Conservation (phyloP, 2,888 invertebrate genomes). For the Drosophila paranaensis region DNA sequence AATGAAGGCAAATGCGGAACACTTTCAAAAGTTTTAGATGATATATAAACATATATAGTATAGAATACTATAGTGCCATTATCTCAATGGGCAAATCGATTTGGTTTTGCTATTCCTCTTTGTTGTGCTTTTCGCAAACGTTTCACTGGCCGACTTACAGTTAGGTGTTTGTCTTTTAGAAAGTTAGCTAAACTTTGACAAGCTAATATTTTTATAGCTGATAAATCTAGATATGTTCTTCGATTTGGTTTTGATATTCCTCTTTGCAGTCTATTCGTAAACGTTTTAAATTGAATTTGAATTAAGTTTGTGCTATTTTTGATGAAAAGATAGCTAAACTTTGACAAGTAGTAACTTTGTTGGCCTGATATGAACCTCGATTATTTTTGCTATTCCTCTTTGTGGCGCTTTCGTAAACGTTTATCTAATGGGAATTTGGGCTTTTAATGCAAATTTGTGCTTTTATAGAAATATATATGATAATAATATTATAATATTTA, state of each 20-base stretch:
- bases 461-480: neutral
- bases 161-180: neutral
- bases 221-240: too few relatives aligned
- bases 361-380: neutral
- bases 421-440: neutral
- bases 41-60: neutral
- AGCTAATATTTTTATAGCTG: too few relatives aligned
- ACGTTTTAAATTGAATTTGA: too few relatives aligned
- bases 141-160: neutral
- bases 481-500: neutral
- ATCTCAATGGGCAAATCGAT: neutral
- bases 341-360: neutral
- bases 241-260: too few relatives aligned
- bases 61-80: slow-evolving; percentile 2
- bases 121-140: neutral
- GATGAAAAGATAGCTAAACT: neutral
- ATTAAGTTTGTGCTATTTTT: too few relatives aligned
- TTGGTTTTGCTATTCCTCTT: neutral
- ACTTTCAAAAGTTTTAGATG: slow-evolving; percentile 1
- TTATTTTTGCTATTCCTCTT: neutral
- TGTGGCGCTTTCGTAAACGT: neutral
- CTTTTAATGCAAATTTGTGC: neutral
- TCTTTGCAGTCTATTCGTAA: too few relatives aligned
- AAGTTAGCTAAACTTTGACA: too few relatives aligned
- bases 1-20: slow-evolving; percentile 1